Conservation (phyloP, 2,113 vertebrate species). For the Azemiops feae region DNA sequence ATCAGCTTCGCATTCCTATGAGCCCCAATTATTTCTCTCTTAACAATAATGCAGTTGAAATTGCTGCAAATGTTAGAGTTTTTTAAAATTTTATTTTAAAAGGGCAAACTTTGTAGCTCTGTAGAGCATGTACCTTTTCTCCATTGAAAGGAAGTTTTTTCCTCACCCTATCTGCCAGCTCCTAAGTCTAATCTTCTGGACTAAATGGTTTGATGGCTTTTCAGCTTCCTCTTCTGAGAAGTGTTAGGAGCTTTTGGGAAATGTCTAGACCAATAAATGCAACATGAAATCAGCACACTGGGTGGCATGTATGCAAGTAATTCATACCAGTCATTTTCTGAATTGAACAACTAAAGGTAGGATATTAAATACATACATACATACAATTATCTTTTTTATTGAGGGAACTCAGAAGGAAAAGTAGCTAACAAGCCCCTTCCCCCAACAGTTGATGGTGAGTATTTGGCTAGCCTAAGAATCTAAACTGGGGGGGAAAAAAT, state of each 20-base stretch:
- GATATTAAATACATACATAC: background rate
- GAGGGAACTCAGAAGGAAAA: background rate
- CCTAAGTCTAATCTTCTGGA: background rate
- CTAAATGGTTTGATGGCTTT: background rate
- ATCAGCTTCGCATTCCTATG: background rate
- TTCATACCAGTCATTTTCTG: background rate
- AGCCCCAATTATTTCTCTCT: background rate
- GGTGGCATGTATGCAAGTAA: background rate
- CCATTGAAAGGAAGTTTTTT: background rate
- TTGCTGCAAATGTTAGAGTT: background rate
- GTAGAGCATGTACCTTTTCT: background rate
- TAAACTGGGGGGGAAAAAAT: background rate
- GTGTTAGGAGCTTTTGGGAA: background rate
- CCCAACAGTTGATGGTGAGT: background rate
- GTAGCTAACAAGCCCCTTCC: background rate
- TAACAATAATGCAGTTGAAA: background rate
- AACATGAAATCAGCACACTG: background rate
- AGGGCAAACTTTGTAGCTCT: background rate
- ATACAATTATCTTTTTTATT: background rate
- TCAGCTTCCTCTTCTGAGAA: background rate
- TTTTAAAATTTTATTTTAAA: background rate
- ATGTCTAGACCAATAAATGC: background rate
- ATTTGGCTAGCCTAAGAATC: background rate
- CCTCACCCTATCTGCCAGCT: background rate
- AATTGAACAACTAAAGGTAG: background rate